Base-by-base conservation (phyloP, 2,113 vertebrate genomes). In the Thryonomys swinderianus region DNA sequence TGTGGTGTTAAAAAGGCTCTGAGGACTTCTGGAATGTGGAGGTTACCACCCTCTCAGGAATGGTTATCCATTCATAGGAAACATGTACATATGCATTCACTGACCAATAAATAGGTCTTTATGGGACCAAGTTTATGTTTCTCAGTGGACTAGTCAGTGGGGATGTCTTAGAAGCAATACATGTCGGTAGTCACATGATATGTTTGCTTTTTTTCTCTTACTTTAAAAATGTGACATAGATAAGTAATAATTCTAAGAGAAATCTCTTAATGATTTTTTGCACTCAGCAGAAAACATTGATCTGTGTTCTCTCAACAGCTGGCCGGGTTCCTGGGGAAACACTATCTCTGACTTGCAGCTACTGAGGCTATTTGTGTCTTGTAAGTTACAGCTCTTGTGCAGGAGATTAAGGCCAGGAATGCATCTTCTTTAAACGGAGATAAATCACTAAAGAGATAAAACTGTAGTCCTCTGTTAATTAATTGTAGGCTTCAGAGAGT, bases 231-330 rank as follows among this genome's bases (percentile, higher is more conserved):
- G 40, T 55, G 97, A 86, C 37, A 93, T 42, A 96, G 92, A 97
- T 94, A 96, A 97, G 76, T 94, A 82, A 73, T 96, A 87, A 90
- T 96, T 96, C 73, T 95, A 17, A 85, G 67, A 97, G n/a, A 88
- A 94, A 95, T 95, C 96, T 96, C 90, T 88, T 97, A 96, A 94
- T 94, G 96, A 91, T 67, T 97, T 93, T 96, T 97, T 89, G 64
- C 62, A 85, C 83, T 85, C 27, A 23, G 85, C 80, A 95, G 91
- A 90, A 96, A 97, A 93, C 2, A 27, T 10, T 37, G 87, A 61
- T 96, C 76, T 80, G 78, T 91, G 27, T 94, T 96, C 90, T 93
- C 97, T 96, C 84, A 95, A 93, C 93, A 97, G 92, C 85, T 96
- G 18, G 92, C 30, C 80, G 13, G 11, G 25, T 76, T 97, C 94